phyloP scores from a whole-genome alignment of 2,888 invertebrate genomes.

The Torymus texanus region DNA sequence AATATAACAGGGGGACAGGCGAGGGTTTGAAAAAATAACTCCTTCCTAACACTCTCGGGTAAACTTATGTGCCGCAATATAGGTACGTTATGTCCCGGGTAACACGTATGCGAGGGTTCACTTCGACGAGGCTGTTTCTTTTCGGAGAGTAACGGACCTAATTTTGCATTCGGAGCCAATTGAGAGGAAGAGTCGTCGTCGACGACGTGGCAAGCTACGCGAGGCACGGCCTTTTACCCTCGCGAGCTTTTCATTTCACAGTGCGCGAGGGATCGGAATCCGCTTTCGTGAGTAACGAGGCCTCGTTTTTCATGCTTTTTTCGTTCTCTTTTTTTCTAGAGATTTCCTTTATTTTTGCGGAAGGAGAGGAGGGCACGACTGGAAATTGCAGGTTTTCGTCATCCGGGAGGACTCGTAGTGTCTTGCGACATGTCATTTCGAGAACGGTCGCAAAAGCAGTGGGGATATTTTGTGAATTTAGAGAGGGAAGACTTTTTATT shows the following conservation, averaged over 20 bases:
- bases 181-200: conserved; percentile 60
- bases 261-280: conserved; percentile 1
- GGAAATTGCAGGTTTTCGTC: conserved; percentile 41
- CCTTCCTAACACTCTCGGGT: not conserved
- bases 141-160: conserved; percentile 55
- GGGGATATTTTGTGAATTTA: no score
- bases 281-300: conserved; percentile 45
- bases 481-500: no score
- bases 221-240: conserved; percentile 23
- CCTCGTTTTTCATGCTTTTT: conserved; percentile 35
- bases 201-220: not conserved
- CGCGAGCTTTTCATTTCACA: conserved; percentile 6
- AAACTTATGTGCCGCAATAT: conserved; percentile 36
- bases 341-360: conserved; percentile 32
- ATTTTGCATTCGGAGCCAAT: conserved; percentile 63
- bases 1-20: no score
- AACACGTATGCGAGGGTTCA: not conserved
- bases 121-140: not conserved
- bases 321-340: conserved; percentile 11
- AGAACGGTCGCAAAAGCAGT: not conserved
- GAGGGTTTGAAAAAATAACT: no score
- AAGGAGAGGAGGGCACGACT: conserved; percentile 1
- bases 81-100: conserved; percentile 3
- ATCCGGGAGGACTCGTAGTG: not conserved
- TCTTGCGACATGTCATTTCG: not conserved